Percentiles rank a stretch among this genome's conserved stretches.
Conservation (phyloP, 2,113 vertebrate genomes). For the Axis porcinus region DNA sequence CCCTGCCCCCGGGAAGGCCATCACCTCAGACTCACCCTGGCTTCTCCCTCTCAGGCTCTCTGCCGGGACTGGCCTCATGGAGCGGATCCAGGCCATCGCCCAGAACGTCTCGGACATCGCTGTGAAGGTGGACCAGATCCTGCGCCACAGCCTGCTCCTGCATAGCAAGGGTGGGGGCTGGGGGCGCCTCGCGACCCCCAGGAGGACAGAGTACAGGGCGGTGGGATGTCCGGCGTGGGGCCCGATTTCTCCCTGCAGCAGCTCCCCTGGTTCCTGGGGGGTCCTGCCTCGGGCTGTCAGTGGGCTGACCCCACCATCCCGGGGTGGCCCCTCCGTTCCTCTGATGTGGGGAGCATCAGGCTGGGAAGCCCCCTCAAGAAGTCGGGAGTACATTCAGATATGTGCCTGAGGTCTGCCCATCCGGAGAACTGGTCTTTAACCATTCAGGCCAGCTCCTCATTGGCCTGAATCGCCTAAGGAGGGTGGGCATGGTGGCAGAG, state of each 20-base stretch:
- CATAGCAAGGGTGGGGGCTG: conserved; percentile 82
- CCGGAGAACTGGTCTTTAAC: not conserved
- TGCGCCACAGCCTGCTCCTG: conserved; percentile 89
- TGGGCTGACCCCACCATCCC: not conserved
- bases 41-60: conserved; percentile 82
- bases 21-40: accelerated
- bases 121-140: conserved; percentile 93
- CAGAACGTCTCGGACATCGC: conserved; percentile 97
- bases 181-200: not conserved
- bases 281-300: not conserved
- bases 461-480: not conserved
- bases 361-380: not conserved
- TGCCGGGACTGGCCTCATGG: conserved; percentile 87
- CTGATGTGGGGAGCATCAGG: not conserved
- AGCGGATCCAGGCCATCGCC: conserved; percentile 96
- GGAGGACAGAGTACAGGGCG: not conserved
- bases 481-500: not conserved
- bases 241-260: too few species aligned
- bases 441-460: not conserved
- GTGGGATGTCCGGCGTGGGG: not conserved
- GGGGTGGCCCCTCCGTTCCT: accelerated
- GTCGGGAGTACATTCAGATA: too few species aligned
- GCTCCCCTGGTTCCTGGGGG: not conserved
- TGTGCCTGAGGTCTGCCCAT: not conserved
- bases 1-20: accelerated